Evolutionary conservation across 2,888 invertebrate genomes (phyloP).

Genomic region (Sipunculus nudus): DNA sequence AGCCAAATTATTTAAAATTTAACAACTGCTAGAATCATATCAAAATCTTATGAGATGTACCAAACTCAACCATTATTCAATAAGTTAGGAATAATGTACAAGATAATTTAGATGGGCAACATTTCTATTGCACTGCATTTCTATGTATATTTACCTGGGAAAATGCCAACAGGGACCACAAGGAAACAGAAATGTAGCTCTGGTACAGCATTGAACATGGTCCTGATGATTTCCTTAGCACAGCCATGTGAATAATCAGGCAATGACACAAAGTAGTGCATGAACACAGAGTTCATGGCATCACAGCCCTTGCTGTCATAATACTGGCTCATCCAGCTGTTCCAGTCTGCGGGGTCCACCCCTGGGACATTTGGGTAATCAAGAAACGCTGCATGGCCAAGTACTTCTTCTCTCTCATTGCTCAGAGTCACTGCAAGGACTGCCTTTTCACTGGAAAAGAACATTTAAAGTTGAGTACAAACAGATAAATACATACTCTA

Average conservation of each 20-base stretch:
- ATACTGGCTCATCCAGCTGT: conserved; percentile 51
- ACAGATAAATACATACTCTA: not conserved
- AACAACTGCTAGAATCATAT: no score
- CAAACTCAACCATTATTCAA: no score
- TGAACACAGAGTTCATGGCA: conserved; percentile 61
- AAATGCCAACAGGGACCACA: conserved; percentile 55
- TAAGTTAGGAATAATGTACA: no score
- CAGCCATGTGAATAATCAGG: conserved; percentile 61
- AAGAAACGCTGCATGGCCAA: conserved; percentile 65
- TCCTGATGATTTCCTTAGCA: conserved; percentile 61
- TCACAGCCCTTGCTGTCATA: conserved; percentile 47
- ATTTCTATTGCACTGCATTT: no score
- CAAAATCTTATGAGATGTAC: no score
- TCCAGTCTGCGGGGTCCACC: conserved; percentile 59
- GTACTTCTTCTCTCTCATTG: conserved; percentile 61
- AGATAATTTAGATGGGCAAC: no score
- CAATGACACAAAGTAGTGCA: conserved; percentile 65
- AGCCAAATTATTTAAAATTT: no score
- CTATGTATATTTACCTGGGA: conserved; percentile 58
- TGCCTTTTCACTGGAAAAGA: conserved; percentile 61
- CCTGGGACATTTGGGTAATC: conserved; percentile 61
- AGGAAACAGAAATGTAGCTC: conserved; percentile 63
- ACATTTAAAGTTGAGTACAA: not conserved
- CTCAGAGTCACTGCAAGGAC: conserved; percentile 63
- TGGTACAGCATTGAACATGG: conserved; percentile 64